Evolutionary conservation across 2,888 invertebrate genomes (phyloP).

Genomic region (Ectemnius lituratus): DNA sequence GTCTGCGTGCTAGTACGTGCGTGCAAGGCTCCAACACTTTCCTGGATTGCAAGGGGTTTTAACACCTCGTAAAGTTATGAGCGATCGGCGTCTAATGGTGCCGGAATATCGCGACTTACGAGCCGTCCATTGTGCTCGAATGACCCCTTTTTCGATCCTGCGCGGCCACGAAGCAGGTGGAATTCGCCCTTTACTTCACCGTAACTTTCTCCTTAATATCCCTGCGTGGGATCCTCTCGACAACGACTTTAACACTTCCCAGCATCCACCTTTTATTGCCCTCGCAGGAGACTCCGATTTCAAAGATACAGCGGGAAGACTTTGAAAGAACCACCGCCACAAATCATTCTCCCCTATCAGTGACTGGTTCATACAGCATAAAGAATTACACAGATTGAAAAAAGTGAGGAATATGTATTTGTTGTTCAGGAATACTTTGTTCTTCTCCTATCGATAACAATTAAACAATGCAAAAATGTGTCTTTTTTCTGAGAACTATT

Average conservation of each 20-base stretch:
- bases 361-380: too few relatives aligned
- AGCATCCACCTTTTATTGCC: constrained; percentile 14
- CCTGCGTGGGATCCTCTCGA: constrained; percentile 23
- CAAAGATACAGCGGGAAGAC: constrained; percentile 3
- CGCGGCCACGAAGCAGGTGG: constrained; percentile 26
- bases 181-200: constrained; percentile 37
- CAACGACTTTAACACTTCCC: background rate
- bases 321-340: too few relatives aligned
- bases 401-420: too few relatives aligned
- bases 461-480: too few relatives aligned
- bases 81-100: constrained; percentile 57
- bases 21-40: constrained; percentile 30
- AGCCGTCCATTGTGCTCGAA: constrained; percentile 47
- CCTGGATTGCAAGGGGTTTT: constrained; percentile 63
- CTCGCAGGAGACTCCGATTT: constrained; percentile 20
- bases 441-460: too few relatives aligned
- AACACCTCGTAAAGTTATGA: constrained; percentile 69
- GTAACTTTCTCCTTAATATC: constrained; percentile 22
- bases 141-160: constrained; percentile 41
- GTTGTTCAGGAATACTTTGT: too few relatives aligned
- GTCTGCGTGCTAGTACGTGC: too few relatives aligned
- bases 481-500: too few relatives aligned
- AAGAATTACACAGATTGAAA: too few relatives aligned
- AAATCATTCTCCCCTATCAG: too few relatives aligned
- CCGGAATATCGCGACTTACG: constrained; percentile 51